Base-by-base conservation (phyloP, 2,888 invertebrate species). In the Cephus sareptanus region DNA sequence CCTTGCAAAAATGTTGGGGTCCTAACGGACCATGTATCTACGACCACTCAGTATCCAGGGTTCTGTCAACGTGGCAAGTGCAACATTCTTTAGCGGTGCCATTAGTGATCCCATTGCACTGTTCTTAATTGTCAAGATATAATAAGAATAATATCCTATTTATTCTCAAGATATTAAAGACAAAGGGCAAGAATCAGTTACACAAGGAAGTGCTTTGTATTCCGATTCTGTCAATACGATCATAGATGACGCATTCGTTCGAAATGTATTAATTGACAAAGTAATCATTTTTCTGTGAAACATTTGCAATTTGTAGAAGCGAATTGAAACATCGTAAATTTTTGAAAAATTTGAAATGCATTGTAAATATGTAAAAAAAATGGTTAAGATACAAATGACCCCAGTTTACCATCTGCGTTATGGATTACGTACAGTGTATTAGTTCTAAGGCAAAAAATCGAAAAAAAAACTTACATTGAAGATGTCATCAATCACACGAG, bases 401-500 rank as follows among this genome's bases (percentile, higher is more conserved):
- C 9, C 56, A 23, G 56, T 56, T 6, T 56, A 56, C 23, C 56
- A 56, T 23, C 1, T 23, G 15, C 56, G 56, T 56, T 56, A 56
- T 9, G 23, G 9, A 56, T 56, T 56, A 15, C 23, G 23, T 56
- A 23, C 2, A 23, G 56, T 6, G 56, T 56, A 56, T 2, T 15
- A 9, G 13, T 56, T 56, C 56, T 56, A 56, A 9, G 1, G 2
- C 2, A 15, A 23, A 56, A 56, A 56, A 9, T n/a, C n/a, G n/a
- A 23, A 34, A 70, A 34, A 35, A 69, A 34, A 31, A 71, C 77
- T 77, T 56, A 77, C 77, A 35, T 77, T 77, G 75, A 77, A 77
- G 40, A 77, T 77, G 31, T 77, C 77, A 56, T 77, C 77, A 15
- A 77, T 77, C 1, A 77, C 77, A 75, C 77, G 73, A 34, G 77